Base-by-base conservation (phyloP, 2,888 invertebrate genomes). In the Scaptomyza reducta region DNA sequence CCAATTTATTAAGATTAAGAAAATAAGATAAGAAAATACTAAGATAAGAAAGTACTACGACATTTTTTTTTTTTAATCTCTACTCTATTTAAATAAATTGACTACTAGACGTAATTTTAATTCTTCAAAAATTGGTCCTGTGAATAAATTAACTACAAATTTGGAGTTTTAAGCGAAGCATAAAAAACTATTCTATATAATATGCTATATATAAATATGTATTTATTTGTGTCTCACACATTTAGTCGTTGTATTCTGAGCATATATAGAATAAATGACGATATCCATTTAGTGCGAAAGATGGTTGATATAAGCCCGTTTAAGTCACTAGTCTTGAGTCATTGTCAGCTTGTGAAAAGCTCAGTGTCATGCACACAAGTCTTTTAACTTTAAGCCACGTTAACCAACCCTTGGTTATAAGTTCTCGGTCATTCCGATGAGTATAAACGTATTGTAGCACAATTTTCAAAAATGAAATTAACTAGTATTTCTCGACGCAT, bases 401-500 rank as follows among this genome's bases (percentile, higher is more conserved):
- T 51, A 56, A 25, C 56, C 55, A 53, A 33, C 53, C 42, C 55
- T 61, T 47, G 35, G 55, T 42, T 64, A 46, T 64, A 51, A 25
- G 47, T 49, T 57, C 60, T 65, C 46, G 55, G 60, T 47, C 71
- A 58, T 58, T 70, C 38, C 61, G 47, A 70, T 49, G 64, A 69
- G 45, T 46, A 18, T 41, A 45, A 75, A 59, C 86, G 80, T 78
- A 87, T 87, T 86, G 87, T 69, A 50, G 65, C 22, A 60, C 56
- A 69, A 68, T 74, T 81, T 84, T 71, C 69, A 63, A 79, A 40
- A 85, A 83, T 77, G 88, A 76, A 84, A 77, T 79, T 75, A 77
- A 74, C 74, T 77, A 33, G 73, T 64, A 67, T 71, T 70, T 69
- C 49, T 49, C 33, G 22, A 49, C 25, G 47, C 35, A 49, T 53